phyloP scores from a whole-genome alignment of 92 coral and sea anemone species.

The Heteractis magnifica region DNA sequence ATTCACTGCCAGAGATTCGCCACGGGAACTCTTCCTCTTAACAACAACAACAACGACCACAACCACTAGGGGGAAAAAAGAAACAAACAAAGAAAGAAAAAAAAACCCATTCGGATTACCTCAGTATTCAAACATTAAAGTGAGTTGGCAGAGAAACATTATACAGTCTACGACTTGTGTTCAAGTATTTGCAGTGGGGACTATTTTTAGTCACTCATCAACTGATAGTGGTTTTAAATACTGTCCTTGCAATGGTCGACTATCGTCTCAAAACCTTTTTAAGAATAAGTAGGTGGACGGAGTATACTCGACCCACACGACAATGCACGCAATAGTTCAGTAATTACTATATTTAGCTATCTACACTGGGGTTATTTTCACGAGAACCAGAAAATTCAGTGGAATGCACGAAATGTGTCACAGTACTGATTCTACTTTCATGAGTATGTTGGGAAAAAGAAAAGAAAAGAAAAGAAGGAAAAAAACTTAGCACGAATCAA shows the following conservation, averaged over 20 bases:
- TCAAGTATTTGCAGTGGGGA: not conserved
- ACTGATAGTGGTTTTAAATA: not conserved
- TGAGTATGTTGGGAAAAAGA: too few relatives aligned
- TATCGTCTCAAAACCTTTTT: conserved; percentile 4
- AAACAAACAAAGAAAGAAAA: too few relatives aligned
- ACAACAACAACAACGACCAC: too few relatives aligned
- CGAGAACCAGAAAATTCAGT: not conserved
- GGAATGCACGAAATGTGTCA: not conserved
- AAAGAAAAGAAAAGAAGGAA: too few relatives aligned
- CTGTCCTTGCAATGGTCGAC: not conserved
- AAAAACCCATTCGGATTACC: too few relatives aligned
- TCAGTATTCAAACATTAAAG: too few relatives aligned
- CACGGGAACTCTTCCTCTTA: too few relatives aligned
- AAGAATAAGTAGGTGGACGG: conserved; percentile 8
- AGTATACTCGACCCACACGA: conserved; percentile 8
- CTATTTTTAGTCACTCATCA: not conserved
- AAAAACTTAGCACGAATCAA: too few relatives aligned
- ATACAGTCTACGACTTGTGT: not conserved
- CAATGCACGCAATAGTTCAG: not conserved
- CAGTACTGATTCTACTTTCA: too few relatives aligned
- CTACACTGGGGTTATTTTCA: not conserved
- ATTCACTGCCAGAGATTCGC: too few relatives aligned
- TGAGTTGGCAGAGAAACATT: too few relatives aligned
- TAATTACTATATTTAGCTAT: not conserved
- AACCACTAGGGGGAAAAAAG: too few relatives aligned